Evolutionary conservation across 2,797 vertebrate genomes (phyloP).

Genomic region (Pipistrellus nathusii): DNA sequence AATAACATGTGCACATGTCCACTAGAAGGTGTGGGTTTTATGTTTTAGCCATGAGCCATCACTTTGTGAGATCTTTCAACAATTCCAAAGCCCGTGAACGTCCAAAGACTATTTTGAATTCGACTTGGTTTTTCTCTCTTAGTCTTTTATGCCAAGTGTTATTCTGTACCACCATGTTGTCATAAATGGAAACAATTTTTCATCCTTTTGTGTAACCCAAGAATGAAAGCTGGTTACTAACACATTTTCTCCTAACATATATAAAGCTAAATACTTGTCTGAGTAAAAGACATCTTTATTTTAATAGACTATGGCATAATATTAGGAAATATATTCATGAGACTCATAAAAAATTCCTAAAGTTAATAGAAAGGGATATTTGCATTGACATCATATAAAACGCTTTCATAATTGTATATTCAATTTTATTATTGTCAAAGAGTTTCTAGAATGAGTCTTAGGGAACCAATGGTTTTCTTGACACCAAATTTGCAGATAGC

Average conservation of each 20-base stretch:
- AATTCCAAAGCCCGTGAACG: constrained; percentile 2
- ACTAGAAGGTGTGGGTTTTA: background rate
- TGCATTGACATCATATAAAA: constrained; percentile 25
- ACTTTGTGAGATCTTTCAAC: constrained; percentile 30
- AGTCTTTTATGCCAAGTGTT: constrained; percentile 53
- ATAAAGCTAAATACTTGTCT: constrained; percentile 53
- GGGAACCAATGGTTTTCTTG: background rate
- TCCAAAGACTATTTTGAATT: constrained; percentile 48
- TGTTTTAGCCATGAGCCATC: constrained; percentile 35
- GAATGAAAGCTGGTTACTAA: constrained; percentile 65
- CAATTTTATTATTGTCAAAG: constrained; percentile 43
- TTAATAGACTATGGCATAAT: constrained; percentile 48
- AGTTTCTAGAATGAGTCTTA: constrained; percentile 24
- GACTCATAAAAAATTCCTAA: constrained; percentile 47
- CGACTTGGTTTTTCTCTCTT: constrained; percentile 48
- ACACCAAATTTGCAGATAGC: background rate
- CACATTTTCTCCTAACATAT: constrained; percentile 44
- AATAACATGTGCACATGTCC: background rate
- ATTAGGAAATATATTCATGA: constrained; percentile 58
- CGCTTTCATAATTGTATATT: constrained; percentile 11
- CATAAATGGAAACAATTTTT: constrained; percentile 58
- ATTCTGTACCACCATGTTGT: background rate
- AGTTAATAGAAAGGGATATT: constrained; percentile 60
- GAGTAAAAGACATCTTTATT: constrained; percentile 64
- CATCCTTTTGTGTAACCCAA: constrained; percentile 42